A percentile compares a stretch with the other conserved stretches of the same genome.
Conservation (phyloP, 2,113 vertebrate species). For the Callorhinus ursinus region DNA sequence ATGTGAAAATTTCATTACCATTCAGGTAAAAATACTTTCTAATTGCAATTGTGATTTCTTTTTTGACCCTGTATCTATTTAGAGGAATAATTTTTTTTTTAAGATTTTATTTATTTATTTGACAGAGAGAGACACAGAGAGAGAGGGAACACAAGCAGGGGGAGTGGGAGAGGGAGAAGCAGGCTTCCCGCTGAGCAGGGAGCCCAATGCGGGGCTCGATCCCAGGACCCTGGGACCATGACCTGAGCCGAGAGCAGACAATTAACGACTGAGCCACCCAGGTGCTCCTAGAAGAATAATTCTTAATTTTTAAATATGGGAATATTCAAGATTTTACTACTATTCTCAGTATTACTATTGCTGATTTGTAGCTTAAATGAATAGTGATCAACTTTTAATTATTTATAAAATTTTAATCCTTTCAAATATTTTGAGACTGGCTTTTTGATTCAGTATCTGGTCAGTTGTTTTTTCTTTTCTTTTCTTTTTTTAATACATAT, state of each 20-base stretch:
- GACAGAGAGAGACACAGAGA: too few species aligned
- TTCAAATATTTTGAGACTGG: not conserved
- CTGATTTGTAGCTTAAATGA: not conserved
- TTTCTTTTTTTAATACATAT: not conserved
- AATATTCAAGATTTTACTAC: not conserved
- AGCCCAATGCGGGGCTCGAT: too few species aligned
- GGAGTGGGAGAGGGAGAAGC: too few species aligned
- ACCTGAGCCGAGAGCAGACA: too few species aligned
- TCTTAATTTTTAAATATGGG: not conserved
- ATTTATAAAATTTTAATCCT: not conserved
- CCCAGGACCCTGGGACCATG: too few species aligned
- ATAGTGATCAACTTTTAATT: not conserved
- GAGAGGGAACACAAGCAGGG: too few species aligned
- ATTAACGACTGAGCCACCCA: too few species aligned
- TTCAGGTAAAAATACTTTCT: constrained; percentile 27
- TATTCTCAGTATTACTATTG: not conserved
- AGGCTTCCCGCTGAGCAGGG: too few species aligned
- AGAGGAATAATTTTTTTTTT: not conserved
- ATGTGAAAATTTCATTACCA: constrained; percentile 2
- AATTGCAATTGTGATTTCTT: not conserved
- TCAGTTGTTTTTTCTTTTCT: not conserved
- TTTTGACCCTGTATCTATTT: not conserved
- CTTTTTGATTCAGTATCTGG: not conserved
- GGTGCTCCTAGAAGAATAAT: not conserved
- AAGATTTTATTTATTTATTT: too few species aligned